phyloP scores from a whole-genome alignment of 1,140 invertebrate genomes.

The Phthorimaea operculella region DNA sequence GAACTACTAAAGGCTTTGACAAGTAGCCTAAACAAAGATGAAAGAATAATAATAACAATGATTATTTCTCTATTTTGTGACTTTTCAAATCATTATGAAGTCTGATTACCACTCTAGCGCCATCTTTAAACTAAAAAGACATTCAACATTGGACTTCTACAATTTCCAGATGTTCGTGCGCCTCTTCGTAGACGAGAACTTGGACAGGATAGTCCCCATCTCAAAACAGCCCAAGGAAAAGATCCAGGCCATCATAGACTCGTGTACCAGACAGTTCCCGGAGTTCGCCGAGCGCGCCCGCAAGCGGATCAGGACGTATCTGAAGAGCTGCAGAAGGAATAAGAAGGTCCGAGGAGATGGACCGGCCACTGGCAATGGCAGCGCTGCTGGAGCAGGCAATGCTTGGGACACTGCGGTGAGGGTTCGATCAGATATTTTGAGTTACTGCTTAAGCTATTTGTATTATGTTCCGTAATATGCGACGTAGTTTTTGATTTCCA shows the following conservation, averaged over 20 bases:
- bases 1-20: too few species aligned
- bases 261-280: conserved; percentile 95
- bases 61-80: too few species aligned
- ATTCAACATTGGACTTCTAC: not conserved
- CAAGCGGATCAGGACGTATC: conserved; percentile 94
- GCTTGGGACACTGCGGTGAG: conserved; percentile 66
- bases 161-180: conserved; percentile 95
- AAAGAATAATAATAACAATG: too few species aligned
- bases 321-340: conserved; percentile 95
- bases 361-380: conserved; percentile 41
- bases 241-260: conserved; percentile 97
- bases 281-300: conserved; percentile 94
- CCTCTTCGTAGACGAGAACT: conserved; percentile 96
- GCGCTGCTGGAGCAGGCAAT: conserved; percentile 39
- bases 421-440: conserved; percentile 37
- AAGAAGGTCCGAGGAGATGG: conserved; percentile 86
- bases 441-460: not conserved
- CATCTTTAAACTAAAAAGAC: too few species aligned
- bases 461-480: too few species aligned
- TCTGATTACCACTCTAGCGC: too few species aligned
- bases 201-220: conserved; percentile 96
- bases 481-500: too few species aligned
- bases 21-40: too few species aligned
- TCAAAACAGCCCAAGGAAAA: conserved; percentile 98
- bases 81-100: too few species aligned